Base-by-base conservation (phyloP, 1,140 invertebrate genomes). In the Solenopsis invicta region DNA sequence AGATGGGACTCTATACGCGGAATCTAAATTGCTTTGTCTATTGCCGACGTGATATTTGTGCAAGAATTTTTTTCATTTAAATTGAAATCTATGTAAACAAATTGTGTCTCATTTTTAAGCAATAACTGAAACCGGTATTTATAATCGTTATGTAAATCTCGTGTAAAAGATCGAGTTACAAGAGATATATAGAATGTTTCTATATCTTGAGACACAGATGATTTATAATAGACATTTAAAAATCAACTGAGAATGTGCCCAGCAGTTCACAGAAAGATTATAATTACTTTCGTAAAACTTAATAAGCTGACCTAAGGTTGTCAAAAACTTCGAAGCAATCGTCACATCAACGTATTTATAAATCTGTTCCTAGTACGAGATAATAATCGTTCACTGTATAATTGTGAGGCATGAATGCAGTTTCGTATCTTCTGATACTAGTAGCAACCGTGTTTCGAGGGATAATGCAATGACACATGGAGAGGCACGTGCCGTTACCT, bases 31-130 rank as follows among this genome's bases (percentile, higher is more conserved):
- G 45, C 45, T 62, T 45, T 13, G 3, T 24, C 9, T 24, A 69
- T 81, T 24, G 48, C 34, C 13, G 64, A 80, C 48, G 62, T 80
- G 77, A 81, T 81, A 67, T 81, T 81, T 71, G 37, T 24, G 50
- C 37, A 29, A 16, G 12, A 64, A 77, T 48, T 18, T 24, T 13
- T 18, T 12, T 50, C 16, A 0, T 37, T 13, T 21, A 54, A 16
- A 24, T 21, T 24, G 24, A 8, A 78, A 78, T 64, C 18, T 66
- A 52, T 24, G 21, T 52, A 34, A 37, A 66, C 24, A 78, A 66
- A 66, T 66, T 66, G n/a, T 34, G 2, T 66, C 8, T 34, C 24
- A 41, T 66, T 34, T 50, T 2, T 16, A 34, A 62, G 37, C 21
- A 74, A 9, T 45, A 59, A 56, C 29, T 9, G 41, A 2, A 6